Conservation (phyloP, 2,113 vertebrate species). For the Oreamnos americanus region DNA sequence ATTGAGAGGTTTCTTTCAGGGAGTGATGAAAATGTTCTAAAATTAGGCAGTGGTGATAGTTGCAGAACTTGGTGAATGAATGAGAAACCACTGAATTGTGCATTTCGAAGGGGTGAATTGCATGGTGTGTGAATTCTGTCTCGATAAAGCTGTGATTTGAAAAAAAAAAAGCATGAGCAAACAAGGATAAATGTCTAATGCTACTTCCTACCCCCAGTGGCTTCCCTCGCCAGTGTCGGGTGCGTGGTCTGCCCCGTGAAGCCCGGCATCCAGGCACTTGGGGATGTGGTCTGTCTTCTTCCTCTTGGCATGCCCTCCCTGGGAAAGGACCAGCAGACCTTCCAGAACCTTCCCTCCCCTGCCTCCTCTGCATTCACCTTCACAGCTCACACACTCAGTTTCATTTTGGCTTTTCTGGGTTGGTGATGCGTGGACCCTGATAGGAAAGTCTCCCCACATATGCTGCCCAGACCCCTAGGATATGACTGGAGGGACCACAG, state of each 20-base stretch:
- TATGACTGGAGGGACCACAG: neutral
- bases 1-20: neutral
- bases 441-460: neutral
- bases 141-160: neutral
- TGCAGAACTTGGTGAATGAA: neutral
- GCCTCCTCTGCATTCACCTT: neutral
- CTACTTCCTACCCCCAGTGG: neutral
- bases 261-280: neutral
- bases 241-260: accelerated
- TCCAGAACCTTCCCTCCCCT: neutral
- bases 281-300: neutral
- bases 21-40: neutral
- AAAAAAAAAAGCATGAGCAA: neutral
- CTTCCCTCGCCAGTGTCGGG: neutral
- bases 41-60: neutral
- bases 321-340: neutral
- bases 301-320: accelerated
- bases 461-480: neutral
- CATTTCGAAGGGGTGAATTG: neutral
- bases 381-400: neutral
- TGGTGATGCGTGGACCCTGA: neutral
- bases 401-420: neutral
- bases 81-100: neutral
- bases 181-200: no score
- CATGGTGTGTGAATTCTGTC: neutral